Percentiles rank a stretch among this genome's conserved stretches.
Evolutionary conservation across 2,888 invertebrate species (phyloP).

Genomic region (Sinohyriopsis cumingii): DNA sequence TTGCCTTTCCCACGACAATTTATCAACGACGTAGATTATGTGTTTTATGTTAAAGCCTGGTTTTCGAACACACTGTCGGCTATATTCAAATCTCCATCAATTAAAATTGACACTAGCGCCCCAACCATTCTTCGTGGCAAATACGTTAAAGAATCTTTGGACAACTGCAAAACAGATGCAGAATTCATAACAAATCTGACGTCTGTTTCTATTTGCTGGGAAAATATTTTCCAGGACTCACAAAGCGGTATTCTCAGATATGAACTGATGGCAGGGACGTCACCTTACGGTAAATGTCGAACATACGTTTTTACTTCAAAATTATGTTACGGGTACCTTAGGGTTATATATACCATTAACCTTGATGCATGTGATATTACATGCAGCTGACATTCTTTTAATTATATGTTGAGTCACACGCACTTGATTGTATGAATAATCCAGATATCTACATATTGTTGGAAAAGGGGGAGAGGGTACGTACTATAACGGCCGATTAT

Average conservation of each 20-base stretch:
- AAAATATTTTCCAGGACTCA: constrained; percentile 6
- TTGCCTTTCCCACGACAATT: too few relatives aligned
- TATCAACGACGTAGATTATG: constrained; percentile 2
- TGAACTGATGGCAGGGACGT: constrained; percentile 15
- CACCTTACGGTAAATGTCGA: constrained; percentile 14
- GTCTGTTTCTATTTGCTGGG: constrained; percentile 3
- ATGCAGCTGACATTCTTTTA: too few relatives aligned
- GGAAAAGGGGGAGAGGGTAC: too few relatives aligned
- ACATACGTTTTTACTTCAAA: too few relatives aligned
- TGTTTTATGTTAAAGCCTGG: constrained; percentile 10
- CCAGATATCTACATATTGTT: too few relatives aligned
- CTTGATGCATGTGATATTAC: too few relatives aligned
- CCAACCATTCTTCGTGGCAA: constrained; percentile 7
- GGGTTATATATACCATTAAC: too few relatives aligned
- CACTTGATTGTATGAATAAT: too few relatives aligned
- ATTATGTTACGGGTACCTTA: too few relatives aligned
- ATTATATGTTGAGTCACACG: too few relatives aligned
- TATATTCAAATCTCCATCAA: not conserved
- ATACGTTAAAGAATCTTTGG: constrained; percentile 1
- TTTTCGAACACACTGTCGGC: not conserved
- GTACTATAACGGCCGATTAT: too few relatives aligned
- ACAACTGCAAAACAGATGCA: not conserved
- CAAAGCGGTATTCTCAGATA: constrained; percentile 6
- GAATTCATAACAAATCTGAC: not conserved
- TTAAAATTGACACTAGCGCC: constrained; percentile 11